Evolutionary conservation across 2,888 invertebrate genomes (phyloP).

Genomic region (Pristionchus maxplancki): DNA sequence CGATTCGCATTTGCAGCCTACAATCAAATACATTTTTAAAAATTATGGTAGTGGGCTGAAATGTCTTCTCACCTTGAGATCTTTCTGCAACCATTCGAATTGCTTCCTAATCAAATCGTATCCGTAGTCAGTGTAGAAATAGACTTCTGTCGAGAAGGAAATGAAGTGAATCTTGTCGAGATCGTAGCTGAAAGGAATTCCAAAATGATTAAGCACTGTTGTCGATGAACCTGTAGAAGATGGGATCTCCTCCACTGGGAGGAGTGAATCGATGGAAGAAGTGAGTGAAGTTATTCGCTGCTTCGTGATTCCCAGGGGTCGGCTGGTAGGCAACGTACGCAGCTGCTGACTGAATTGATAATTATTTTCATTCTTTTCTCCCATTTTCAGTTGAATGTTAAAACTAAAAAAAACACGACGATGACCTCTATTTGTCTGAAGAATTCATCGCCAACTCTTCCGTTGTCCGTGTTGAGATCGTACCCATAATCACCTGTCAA

Average conservation of each 20-base stretch:
- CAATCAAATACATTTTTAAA: no score
- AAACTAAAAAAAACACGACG: no score
- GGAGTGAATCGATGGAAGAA: constrained; percentile 92
- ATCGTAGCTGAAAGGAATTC: constrained; percentile 85
- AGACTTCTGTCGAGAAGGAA: constrained; percentile 93
- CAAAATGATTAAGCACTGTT: no score
- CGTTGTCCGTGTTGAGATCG: constrained; percentile 89
- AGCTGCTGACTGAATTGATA: constrained; percentile 87
- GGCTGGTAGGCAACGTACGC: constrained; percentile 90
- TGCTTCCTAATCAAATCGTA: constrained; percentile 82
- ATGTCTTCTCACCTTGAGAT: constrained; percentile 66
- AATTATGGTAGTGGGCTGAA: no score
- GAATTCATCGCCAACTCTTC: constrained; percentile 90
- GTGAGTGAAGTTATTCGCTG: constrained; percentile 85
- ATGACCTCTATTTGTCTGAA: constrained; percentile 86
- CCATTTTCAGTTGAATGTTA: no score
- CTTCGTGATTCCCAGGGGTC: constrained; percentile 84
- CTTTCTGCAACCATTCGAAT: constrained; percentile 73
- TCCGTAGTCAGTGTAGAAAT: constrained; percentile 92
- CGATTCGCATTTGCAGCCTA: constrained; percentile 71
- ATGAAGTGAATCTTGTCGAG: constrained; percentile 92
- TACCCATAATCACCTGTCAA: constrained; percentile 92
- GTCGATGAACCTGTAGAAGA: constrained; percentile 76
- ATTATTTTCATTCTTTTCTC: no score
- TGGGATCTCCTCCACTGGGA: constrained; percentile 82